Evolutionary conservation across 2,888 invertebrate species (phyloP).

Genomic region (Barypeithes pellucidus): DNA sequence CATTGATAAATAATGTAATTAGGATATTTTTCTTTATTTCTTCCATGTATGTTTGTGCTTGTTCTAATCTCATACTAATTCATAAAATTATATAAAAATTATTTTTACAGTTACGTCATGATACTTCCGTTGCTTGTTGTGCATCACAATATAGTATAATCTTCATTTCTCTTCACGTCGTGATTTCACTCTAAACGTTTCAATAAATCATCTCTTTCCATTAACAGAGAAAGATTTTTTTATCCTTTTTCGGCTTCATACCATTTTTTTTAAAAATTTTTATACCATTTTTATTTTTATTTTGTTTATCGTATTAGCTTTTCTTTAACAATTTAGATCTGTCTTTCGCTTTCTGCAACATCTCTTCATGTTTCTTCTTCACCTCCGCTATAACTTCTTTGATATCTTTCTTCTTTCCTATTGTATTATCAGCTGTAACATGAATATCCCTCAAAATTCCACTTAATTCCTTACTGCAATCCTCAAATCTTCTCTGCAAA

Average conservation of each 20-base stretch:
- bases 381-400: slow-evolving; percentile 57
- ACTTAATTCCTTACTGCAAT: slow-evolving; percentile 58
- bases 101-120: no score
- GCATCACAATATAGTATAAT: no score
- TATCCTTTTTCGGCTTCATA: background rate
- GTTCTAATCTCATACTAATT: background rate
- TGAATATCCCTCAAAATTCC: slow-evolving; percentile 39
- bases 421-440: slow-evolving; percentile 25
- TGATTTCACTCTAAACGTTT: background rate
- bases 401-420: slow-evolving; percentile 40
- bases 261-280: slow-evolving; percentile 12
- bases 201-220: background rate
- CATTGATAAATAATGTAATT: no score
- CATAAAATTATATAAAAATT: no score
- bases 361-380: slow-evolving; percentile 56
- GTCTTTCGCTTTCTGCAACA: slow-evolving; percentile 53
- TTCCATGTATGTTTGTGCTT: slow-evolving; percentile 5
- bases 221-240: background rate
- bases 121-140: no score
- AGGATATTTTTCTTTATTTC: slow-evolving; percentile 13
- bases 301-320: background rate
- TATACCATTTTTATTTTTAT: background rate
- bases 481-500: slow-evolving; percentile 63
- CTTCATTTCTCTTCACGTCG: no score
- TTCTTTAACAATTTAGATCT: slow-evolving; percentile 37